These are phyloP conservation scores for Drosophila greeni DNA, from an alignment of 2,888 invertebrate species.

Conservation along the genomic window DNA sequence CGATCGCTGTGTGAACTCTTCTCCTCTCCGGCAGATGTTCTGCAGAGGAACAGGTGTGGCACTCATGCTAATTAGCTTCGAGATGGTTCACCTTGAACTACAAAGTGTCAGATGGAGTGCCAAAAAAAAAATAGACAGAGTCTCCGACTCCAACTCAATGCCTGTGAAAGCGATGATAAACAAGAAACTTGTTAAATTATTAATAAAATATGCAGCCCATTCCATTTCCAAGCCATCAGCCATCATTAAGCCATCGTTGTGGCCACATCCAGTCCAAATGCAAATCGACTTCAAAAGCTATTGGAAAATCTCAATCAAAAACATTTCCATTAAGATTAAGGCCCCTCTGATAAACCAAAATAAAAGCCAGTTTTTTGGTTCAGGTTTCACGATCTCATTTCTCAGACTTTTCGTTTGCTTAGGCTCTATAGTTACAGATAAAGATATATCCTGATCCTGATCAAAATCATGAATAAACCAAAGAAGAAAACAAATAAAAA, in stretches of 20 bases:
- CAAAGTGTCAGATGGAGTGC: constrained; percentile 53
- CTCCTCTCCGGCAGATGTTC: constrained; percentile 43
- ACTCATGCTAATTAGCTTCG: constrained; percentile 45
- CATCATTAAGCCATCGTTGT: constrained; percentile 13
- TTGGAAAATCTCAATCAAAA: constrained; percentile 20
- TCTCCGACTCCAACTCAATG: neutral
- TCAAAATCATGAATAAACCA: neutral
- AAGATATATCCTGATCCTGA: neutral
- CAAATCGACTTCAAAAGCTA: constrained; percentile 41
- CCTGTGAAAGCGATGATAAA: constrained; percentile 40
- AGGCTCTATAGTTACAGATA: neutral
- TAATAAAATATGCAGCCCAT: constrained; percentile 39
- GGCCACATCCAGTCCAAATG: constrained; percentile 37
- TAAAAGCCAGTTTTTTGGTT: constrained; percentile 22
- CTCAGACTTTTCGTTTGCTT: constrained; percentile 20
- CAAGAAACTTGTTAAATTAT: constrained; percentile 60
- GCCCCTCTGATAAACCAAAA: constrained; percentile 22
- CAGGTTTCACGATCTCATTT: constrained; percentile 13
- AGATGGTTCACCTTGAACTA: constrained; percentile 64
- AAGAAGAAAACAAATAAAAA: neutral
- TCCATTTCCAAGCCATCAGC: constrained; percentile 4
- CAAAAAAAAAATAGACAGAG: constrained; percentile 19
- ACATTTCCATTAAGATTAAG: constrained; percentile 31
- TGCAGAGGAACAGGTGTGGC: constrained; percentile 31
- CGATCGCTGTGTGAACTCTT: constrained; percentile 36